phyloP scores from a whole-genome alignment of 2,113 vertebrate genomes.

The Heptranchias perlo region DNA sequence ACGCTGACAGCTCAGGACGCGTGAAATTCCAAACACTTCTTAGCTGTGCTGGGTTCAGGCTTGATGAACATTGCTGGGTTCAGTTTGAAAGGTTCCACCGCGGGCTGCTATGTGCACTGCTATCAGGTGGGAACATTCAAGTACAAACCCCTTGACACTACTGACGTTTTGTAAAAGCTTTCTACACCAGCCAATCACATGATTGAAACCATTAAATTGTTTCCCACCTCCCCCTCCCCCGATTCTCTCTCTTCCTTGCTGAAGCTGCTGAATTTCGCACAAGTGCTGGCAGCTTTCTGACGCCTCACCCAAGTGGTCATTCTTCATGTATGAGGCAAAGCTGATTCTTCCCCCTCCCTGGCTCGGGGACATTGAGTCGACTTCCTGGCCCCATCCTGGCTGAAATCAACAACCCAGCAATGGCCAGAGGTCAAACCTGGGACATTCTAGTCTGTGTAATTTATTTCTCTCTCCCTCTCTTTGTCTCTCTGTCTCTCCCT shows the following conservation, averaged over 20 bases:
- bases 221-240: not conserved
- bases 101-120: not conserved
- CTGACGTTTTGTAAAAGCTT: no score
- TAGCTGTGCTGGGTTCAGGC: not conserved
- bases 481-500: not conserved
- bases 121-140: not conserved
- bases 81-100: not conserved
- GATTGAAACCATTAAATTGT: not conserved
- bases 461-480: not conserved
- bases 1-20: not conserved
- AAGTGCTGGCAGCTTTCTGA: not conserved
- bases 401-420: not conserved
- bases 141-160: not conserved
- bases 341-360: not conserved
- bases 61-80: no score
- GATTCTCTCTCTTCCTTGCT: not conserved
- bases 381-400: not conserved
- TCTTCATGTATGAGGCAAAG: not conserved
- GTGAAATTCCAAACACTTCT: not conserved
- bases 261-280: not conserved
- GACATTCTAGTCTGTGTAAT: not conserved
- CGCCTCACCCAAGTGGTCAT: not conserved
- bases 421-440: not conserved
- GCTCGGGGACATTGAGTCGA: not conserved
- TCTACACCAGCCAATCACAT: not conserved